Evolutionary conservation across 2,888 invertebrate genomes (phyloP), one percentile per base, ranked within the genome.

Genomic region (Nasonovia ribisnigri): DNA sequence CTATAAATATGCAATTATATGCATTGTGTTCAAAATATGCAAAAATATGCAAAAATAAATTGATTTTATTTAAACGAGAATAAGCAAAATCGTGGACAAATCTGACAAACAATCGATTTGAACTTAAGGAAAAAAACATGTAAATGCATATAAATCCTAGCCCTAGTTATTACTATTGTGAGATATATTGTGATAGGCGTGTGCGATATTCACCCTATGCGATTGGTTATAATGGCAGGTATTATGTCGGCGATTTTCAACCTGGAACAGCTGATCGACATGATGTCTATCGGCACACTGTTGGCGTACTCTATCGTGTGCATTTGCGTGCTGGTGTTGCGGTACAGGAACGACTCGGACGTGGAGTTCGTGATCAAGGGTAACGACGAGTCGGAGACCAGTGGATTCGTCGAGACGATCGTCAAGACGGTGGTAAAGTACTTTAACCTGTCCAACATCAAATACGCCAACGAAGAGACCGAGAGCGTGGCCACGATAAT

Each of bases 261-360:
- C 96, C 96, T 99, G 94, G 97, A 98, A 94, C 98, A 99, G 95
- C 96, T 99, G 94, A 98, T 99, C 94, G 98, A 99, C 95, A 99
- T 99, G 98, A 98, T 99, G 98, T 99, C 99, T 20, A 99, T 99
- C 95, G 98, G 98, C 26, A 98, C 98, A 0, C 96, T 98, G 2
- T 96, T 98, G 92, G 98, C 98, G 0, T 99, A 99, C 95, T 98
- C 98, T 4, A 98, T 99, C 95, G 99, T 99, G 1, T 98, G 98
- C 1, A 97, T 98, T 94, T 98, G 98, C 95, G 98, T 99, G 3
- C 96, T 99, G 20, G 97, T 99, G 92, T 96, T 99, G 60, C 97
- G 99, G 96, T 99, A 91, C 88, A 92, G 43, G 10, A 90, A 93
- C 48, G 86, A 92, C 60, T 92, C 86, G 24, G 90, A 48, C 67